Base-by-base conservation (phyloP, 1,140 invertebrate genomes). In the Andrena cerasifolii region DNA sequence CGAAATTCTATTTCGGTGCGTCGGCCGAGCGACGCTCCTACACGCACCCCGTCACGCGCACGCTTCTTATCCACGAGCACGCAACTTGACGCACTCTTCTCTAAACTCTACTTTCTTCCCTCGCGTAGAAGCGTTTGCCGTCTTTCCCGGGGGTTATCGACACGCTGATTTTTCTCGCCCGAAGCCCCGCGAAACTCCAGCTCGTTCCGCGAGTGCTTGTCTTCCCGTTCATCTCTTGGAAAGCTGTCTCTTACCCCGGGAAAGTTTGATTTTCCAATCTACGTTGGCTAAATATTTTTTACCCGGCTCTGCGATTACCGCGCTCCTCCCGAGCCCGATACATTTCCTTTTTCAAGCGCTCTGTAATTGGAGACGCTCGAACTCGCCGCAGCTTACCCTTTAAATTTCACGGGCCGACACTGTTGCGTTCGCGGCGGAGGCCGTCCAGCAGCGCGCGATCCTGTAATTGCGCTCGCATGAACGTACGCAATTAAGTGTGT, bases 1-100 rank as follows among this genome's bases (percentile, higher is more conserved):
- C 90, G 89, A 93, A 92, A 93, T 92, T 93, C 91, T 93, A 93
- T 93, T 93, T 93, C 83, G 87, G 91, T 89, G 78, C 88, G 89
- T 88, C 90, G 91, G 88, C 89, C 89, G 83, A 80, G 86, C 86
- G 79, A 77, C 81, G 85, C 87, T 89, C 81, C 82, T 86, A 83
- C 77, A 80, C 82, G 83, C 63, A 53, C 65, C 72, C 62, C 47
- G 80, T 71, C 66, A 78, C 61, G 66, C 43, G 40, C 68, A 72
- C 68, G 59, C 59, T 65, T 65, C 74, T 56, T 58, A 36, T 40
- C 28, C 58, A 43, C 59, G 28, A n/a, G 28, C 54, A 40, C 62
- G 76, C 76, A 73, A 66, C 53, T 51, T 67, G 24, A 56, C 47
- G 62, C 82, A 56, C 76, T 36, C 10, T 16, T 33, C 33, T 14